Base-by-base conservation (phyloP, 2,888 invertebrate species). In the Pherbina coryleti region DNA sequence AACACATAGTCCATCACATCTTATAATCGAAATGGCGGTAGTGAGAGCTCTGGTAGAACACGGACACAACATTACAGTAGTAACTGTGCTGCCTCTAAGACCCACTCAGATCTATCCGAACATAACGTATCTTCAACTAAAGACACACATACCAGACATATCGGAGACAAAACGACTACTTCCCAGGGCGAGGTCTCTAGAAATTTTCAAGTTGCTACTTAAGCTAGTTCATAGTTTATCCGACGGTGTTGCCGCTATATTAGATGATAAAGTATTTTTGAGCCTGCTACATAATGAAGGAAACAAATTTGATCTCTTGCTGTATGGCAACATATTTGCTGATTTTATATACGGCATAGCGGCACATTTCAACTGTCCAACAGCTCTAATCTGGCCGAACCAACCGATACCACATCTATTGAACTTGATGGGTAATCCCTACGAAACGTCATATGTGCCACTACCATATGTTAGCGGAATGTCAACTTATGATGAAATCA, bases 341-440 rank as follows among this genome's bases (percentile, higher is more conserved):
- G 84, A 85, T n/a, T 81, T 81, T n/a, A 79, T 82, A 25, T 74
- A 85, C 14, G 86, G 86, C 3, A 55, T 85, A 37, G 84, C 84
- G 0, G 83, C 82, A 1, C 86, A 85, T 78, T 86, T 85, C 62
- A 81, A 84, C n/a, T 84, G 84, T 69, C 85, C 86, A 2, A 71
- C 82, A 1, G 82, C 84, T 3, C 28, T 85, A 2, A 72, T 83
- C 9, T 83, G 82, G 79, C 79, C 82, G 5, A 79, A 81, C 62
- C 77, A 82, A 28, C 76, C 82, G 1, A 64, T 82, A 8, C 62
- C 77, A 3, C 34, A 66, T 5, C 64, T 83, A 1, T 79, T 81
- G 4, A 67, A 79, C 7, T 62, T 82, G 11, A 82, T 83, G 22
- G 85, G 84, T 1, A 83, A 80, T 78, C 85, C 85, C 25, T 60